A percentile compares a stretch with the other conserved stretches of the same genome.
phyloP scores from a whole-genome alignment of 1,140 invertebrate genomes.

The Eciton burchellii region DNA sequence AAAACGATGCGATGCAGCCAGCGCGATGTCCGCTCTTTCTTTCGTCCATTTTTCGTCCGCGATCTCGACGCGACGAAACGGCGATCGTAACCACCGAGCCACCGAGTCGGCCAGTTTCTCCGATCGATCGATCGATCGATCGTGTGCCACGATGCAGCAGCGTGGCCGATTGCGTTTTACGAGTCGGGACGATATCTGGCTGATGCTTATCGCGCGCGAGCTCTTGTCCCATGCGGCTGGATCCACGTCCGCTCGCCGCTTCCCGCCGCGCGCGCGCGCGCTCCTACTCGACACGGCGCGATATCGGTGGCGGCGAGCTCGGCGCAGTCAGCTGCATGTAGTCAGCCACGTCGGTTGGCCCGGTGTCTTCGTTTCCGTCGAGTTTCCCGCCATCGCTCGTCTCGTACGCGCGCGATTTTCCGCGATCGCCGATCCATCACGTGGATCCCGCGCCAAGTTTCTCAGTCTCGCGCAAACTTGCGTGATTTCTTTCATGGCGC shows the following conservation, averaged over 20 bases:
- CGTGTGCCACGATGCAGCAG: neutral
- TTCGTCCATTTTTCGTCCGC: conserved; percentile 28
- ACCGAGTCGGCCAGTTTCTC: neutral
- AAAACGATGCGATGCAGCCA: conserved; percentile 53
- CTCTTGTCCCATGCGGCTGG: conserved; percentile 16
- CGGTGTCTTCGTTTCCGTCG: neutral
- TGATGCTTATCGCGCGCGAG: conserved; percentile 6
- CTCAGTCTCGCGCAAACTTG: conserved; percentile 62
- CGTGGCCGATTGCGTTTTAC: neutral
- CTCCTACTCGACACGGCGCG: too few relatives aligned
- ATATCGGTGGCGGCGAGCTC: conserved; percentile 12
- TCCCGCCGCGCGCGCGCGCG: too few relatives aligned
- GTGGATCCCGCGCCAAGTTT: neutral
- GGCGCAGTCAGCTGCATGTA: conserved; percentile 68
- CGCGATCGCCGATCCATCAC: conserved; percentile 16
- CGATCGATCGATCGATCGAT: too few relatives aligned
- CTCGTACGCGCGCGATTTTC: neutral
- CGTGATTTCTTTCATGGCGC: conserved; percentile 76
- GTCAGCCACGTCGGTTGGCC: conserved; percentile 34
- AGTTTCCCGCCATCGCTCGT: neutral
- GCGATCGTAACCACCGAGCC: neutral
- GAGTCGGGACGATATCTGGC: too few relatives aligned
- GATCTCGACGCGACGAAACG: too few relatives aligned
- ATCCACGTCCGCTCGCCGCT: too few relatives aligned
- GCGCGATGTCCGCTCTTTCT: neutral